Evolutionary conservation across 2,888 invertebrate genomes (phyloP).

Genomic region (Andrena minutula): DNA sequence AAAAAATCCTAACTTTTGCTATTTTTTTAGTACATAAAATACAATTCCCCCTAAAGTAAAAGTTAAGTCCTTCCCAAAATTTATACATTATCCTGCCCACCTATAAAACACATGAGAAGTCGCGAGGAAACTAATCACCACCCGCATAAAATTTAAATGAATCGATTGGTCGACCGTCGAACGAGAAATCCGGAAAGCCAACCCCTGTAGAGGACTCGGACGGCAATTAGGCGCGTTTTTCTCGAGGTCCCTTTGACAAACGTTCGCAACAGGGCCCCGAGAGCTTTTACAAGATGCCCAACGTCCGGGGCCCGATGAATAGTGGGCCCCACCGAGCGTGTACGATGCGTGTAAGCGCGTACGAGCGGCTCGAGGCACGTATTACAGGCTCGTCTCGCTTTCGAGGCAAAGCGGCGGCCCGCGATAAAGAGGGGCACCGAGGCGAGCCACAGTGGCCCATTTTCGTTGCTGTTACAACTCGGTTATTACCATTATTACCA

Average conservation of each 20-base stretch:
- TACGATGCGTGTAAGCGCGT: constrained; percentile 66
- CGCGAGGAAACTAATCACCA: too few relatives aligned
- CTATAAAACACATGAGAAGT: too few relatives aligned
- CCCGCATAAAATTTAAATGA: too few relatives aligned
- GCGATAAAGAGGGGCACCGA: constrained; percentile 47
- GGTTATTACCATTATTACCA: constrained; percentile 78
- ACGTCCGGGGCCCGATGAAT: constrained; percentile 70
- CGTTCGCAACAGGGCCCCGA: constrained; percentile 39
- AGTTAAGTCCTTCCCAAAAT: too few relatives aligned
- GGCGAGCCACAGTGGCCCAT: constrained; percentile 74
- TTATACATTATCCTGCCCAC: too few relatives aligned
- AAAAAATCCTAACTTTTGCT: too few relatives aligned
- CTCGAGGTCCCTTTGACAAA: constrained; percentile 36
- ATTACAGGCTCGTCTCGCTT: constrained; percentile 46
- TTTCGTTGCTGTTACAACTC: constrained; percentile 76
- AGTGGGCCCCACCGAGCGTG: constrained; percentile 58
- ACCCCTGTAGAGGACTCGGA: background rate
- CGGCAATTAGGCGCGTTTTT: constrained; percentile 46
- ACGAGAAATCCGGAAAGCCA: background rate
- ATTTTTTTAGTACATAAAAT: too few relatives aligned
- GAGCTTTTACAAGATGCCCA: constrained; percentile 56
- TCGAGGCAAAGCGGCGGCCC: constrained; percentile 32
- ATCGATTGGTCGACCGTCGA: background rate
- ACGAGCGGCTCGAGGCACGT: constrained; percentile 60
- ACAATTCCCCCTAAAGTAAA: too few relatives aligned